A percentile compares a stretch with the other conserved stretches of the same genome.
Evolutionary conservation across 2,888 invertebrate species (phyloP).

Genomic region (Ernsta delagoae): DNA sequence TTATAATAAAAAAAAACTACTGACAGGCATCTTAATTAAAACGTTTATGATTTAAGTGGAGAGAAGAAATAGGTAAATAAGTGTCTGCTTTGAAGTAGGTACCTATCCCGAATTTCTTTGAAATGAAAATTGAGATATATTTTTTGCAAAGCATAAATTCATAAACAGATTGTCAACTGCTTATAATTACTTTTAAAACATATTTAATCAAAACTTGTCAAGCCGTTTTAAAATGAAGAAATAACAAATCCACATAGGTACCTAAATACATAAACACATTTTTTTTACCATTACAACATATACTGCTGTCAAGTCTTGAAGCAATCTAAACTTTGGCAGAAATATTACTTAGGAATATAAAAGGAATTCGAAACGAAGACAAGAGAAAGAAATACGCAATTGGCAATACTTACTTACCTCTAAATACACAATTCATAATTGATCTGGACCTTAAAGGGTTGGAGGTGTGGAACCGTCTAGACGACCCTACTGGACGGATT

Average conservation of each 20-base stretch:
- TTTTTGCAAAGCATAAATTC: background rate
- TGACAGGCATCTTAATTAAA: background rate
- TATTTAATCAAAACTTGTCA: too few relatives aligned
- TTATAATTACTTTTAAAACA: too few relatives aligned
- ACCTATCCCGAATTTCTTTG: background rate
- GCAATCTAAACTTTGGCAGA: too few relatives aligned
- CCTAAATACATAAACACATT: too few relatives aligned
- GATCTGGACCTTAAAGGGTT: constrained; percentile 74
- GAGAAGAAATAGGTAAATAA: background rate
- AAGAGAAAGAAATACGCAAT: constrained; percentile 34
- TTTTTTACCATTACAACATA: too few relatives aligned
- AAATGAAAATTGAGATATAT: background rate
- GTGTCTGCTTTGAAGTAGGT: background rate
- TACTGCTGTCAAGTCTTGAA: too few relatives aligned
- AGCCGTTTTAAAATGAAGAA: too few relatives aligned
- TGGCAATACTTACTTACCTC: too few relatives aligned
- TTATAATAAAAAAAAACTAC: background rate
- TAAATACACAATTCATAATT: constrained; percentile 63
- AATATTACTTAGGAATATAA: too few relatives aligned
- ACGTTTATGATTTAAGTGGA: background rate
- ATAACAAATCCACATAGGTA: too few relatives aligned
- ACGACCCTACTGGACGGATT: constrained; percentile 78
- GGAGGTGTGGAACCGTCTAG: constrained; percentile 81
- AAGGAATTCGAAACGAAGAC: too few relatives aligned
- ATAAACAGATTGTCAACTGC: too few relatives aligned